Evolutionary conservation across 2,888 invertebrate genomes (phyloP), one percentile per base, ranked within the genome.

Genomic region (Stenoptilia bipunctidactyla): DNA sequence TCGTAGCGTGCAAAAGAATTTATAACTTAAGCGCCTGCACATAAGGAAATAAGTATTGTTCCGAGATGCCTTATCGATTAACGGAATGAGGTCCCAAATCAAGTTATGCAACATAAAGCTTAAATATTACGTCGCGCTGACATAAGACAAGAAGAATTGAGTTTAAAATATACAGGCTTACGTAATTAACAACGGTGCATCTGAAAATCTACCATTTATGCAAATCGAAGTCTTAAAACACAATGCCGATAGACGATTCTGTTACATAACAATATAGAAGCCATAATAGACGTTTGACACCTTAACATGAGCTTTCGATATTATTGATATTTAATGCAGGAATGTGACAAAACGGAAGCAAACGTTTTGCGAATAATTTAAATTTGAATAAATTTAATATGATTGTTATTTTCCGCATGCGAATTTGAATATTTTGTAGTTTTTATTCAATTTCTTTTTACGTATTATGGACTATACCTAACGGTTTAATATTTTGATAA

Each of bases 271-370:
- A 10, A n/a, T 9, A 30, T 30, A 30, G 10, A 8, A 10, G 12
- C 6, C 9, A n/a, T 30, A 30, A 30, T 30, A 10, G 12, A n/a
- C 9, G 30, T 30, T 30, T 30, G 30, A 30, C 30, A 30, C 30
- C n/a, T 30, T 30, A 8, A 30, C 30, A 30, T 10, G 30, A 30
- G 30, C 30, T 30, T 30, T 30, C 30, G 12, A 30, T 3, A 20
- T 20, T 20, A 20, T 12, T n/a, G 30, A 30, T 8, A 30, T 10
- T 9, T n/a, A 3, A 30, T 30, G 30, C 30, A 30, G 30, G 30
- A 30, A 30, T 30, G 30, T 12, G 30, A 30, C 30, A n/a, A 30
- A 30, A 30, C 30, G 30, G 30, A 30, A 30, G 30, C 30, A 30
- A 12, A 30, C 20, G 20, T 20, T 20, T 20, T 20, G 20, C 20